Conservation (phyloP, 2,113 vertebrate genomes). For the Daphoenositta chrysoptera region DNA sequence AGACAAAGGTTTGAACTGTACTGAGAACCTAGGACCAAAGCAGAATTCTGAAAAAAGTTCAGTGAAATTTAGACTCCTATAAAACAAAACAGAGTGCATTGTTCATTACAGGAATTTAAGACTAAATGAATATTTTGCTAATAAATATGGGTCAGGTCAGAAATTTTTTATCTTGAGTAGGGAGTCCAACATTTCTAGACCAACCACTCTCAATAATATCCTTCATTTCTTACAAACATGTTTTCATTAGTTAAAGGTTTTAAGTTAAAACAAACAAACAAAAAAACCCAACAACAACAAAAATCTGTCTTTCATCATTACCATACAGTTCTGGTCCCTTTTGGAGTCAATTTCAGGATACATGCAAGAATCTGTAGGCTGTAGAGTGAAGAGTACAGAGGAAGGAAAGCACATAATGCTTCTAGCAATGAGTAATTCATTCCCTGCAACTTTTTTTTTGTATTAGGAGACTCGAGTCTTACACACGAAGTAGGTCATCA, state of each 20-base stretch:
- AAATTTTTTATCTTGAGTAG: not conserved
- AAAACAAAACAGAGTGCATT: not conserved
- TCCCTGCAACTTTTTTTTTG: not conserved
- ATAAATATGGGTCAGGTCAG: not conserved
- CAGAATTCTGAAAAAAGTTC: not conserved
- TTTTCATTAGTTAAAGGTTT: not conserved
- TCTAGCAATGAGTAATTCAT: not conserved
- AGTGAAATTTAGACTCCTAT: not conserved
- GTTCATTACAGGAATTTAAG: not conserved
- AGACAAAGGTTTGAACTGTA: not conserved
- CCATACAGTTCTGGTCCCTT: not conserved
- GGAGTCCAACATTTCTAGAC: not conserved
- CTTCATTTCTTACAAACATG: not conserved
- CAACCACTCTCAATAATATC: not conserved
- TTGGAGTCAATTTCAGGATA: not conserved
- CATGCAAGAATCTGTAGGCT: not conserved
- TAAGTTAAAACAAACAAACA: not conserved
- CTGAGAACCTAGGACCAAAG: not conserved
- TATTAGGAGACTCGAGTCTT: not conserved
- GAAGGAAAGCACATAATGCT: not conserved
- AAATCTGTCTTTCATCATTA: not conserved
- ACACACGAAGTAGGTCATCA: not conserved
- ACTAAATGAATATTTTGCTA: not conserved
- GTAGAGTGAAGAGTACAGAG: not conserved
- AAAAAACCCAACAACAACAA: too few relatives aligned